Conservation (phyloP, 1,140 invertebrate species). For the Penaeus vannamei region DNA sequence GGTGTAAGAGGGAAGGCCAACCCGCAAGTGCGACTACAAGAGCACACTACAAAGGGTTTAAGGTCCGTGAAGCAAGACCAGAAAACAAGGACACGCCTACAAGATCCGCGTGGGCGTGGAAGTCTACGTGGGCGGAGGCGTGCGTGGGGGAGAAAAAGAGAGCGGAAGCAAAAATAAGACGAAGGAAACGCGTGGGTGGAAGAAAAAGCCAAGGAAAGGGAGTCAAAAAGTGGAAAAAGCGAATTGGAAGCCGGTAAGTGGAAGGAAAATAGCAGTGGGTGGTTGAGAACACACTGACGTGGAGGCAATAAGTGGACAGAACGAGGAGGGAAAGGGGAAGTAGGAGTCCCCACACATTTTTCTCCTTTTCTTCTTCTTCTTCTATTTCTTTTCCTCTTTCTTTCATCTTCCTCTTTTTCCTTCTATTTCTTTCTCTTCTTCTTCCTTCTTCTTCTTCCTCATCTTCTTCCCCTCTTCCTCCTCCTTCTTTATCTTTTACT, state of each 20-base stretch:
- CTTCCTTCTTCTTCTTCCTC: neutral
- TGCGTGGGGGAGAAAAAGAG: neutral
- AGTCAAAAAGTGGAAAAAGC: neutral
- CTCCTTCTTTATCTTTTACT: neutral
- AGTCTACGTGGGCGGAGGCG: neutral
- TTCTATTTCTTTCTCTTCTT: neutral
- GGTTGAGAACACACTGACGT: neutral
- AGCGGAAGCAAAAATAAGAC: neutral
- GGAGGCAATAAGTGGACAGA: neutral
- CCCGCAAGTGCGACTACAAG: no score
- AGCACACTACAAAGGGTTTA: no score
- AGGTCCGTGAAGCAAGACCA: neutral
- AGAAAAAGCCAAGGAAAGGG: neutral
- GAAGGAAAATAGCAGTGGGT: no score
- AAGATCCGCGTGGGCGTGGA: neutral
- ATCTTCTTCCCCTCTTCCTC: neutral
- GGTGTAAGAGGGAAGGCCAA: no score
- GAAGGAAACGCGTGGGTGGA: neutral
- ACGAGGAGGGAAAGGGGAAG: neutral
- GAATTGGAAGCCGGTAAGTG: no score
- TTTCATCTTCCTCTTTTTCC: neutral
- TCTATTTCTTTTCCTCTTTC: neutral
- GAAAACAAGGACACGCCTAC: neutral
- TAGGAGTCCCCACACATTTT: neutral
- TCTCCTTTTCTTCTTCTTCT: neutral